A percentile compares a stretch with the other conserved stretches of the same genome.
Evolutionary conservation across 2,797 vertebrate genomes (phyloP).

Genomic region (Sebastes kiyomatsui): DNA sequence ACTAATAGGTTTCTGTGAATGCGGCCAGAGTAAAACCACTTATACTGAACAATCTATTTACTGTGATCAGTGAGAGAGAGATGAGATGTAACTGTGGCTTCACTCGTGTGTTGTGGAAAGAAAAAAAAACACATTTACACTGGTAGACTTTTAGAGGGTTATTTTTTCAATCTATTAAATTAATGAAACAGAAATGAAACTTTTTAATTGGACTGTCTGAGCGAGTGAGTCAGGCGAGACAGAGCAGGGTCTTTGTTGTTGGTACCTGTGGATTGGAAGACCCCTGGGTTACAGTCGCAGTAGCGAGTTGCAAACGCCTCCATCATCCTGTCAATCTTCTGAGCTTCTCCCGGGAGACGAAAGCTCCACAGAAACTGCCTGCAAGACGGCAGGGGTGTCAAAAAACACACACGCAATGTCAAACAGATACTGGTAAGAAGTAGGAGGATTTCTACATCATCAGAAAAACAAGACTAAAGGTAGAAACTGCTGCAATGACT

Average conservation of each 20-base stretch:
- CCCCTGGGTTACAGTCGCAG: constrained; percentile 89
- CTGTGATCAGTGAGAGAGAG: not conserved
- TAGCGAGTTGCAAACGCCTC: constrained; percentile 92
- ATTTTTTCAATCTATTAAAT: not conserved
- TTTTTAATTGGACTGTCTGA: constrained; percentile 20
- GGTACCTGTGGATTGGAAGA: constrained; percentile 93
- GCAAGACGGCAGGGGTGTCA: not conserved
- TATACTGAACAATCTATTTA: not conserved
- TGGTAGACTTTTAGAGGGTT: not conserved
- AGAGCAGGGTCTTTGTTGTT: not conserved
- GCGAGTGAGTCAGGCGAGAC: not conserved
- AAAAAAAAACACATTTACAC: not conserved
- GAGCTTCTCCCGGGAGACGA: constrained; percentile 93
- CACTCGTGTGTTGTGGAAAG: not conserved
- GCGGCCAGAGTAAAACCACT: not conserved
- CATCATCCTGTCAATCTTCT: constrained; percentile 99
- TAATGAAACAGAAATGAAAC: not conserved
- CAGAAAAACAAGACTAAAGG: not conserved
- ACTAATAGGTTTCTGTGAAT: constrained; percentile 3
- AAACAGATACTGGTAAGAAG: not conserved
- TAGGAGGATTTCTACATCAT: not conserved
- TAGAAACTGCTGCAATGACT: not conserved
- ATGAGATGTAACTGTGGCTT: not conserved
- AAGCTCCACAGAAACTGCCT: constrained; percentile 98
- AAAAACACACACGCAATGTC: not conserved